These are phyloP conservation scores for Cisticola juncidis DNA, from an alignment of 2,113 vertebrate species.

Conservation along the genomic window DNA sequence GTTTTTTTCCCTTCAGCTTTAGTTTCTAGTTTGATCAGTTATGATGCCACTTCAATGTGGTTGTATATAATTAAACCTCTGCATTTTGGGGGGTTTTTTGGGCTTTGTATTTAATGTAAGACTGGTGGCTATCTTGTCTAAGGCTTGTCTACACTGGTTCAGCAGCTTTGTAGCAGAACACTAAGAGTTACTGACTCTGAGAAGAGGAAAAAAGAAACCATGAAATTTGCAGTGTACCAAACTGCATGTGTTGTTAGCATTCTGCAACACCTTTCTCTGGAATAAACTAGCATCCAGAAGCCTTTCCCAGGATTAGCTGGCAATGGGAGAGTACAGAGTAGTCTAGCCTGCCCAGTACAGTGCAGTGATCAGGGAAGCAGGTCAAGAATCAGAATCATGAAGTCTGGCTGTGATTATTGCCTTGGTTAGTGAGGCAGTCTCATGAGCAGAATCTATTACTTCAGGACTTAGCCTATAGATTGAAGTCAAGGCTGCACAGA, in stretches of 20 bases:
- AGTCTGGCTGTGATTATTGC: background rate
- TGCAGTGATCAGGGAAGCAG: background rate
- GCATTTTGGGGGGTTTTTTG: background rate
- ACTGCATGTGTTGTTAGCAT: background rate
- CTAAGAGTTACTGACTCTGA: background rate
- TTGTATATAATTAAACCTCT: background rate
- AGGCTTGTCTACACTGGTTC: background rate
- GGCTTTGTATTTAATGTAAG: background rate
- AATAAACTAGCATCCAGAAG: background rate
- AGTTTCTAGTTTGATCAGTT: background rate
- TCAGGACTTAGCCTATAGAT: background rate
- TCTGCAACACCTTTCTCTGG: background rate
- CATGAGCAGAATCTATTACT: background rate
- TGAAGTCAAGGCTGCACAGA: background rate
- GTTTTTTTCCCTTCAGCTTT: background rate
- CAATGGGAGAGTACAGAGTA: background rate
- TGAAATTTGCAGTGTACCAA: background rate
- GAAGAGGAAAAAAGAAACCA: background rate
- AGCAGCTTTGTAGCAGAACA: background rate
- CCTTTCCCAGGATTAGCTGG: background rate
- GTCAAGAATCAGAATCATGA: background rate
- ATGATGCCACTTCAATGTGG: background rate
- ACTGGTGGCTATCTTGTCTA: background rate
- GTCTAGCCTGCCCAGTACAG: background rate
- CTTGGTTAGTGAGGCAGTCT: background rate